Base-by-base conservation (phyloP, 2,888 invertebrate species). In the Epinotia bilunana region DNA sequence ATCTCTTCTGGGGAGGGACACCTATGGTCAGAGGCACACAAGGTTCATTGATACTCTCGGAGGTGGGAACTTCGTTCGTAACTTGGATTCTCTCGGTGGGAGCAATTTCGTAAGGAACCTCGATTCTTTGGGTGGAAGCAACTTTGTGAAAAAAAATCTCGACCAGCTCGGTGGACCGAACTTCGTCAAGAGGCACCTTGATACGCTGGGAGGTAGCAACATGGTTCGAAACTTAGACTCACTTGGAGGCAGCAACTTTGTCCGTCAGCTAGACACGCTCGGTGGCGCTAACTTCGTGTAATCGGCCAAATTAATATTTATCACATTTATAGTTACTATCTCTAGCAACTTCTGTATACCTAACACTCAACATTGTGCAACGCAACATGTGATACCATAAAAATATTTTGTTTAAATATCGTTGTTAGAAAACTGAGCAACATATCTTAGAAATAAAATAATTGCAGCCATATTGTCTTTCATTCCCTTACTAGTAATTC, bases 161-260 rank as follows among this genome's bases (percentile, higher is more conserved):
- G 92, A 93, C 76, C 87, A 89, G 77, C 87, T 92, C 18, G 92
- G 93, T 9, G 94, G 93, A 18, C 90, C 90, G 0, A 91, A 94
- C 81, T 84, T 93, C 6, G 86, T 92, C 0, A 91, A 91, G 76
- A 89, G 93, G 74, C 90, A 88, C 77, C 80, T 94, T 67, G 92
- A 94, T 77, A 89, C 91, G 0, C 77, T 93, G 76, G 94, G 94
- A 1, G 94, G 94, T 2, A 90, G 90, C 13, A 93, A 92, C 79
- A 83, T 94, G n/a, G 90, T 92, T 4, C 85, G 92, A 12, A 91
- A 90, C 78, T 81, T 95, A 65, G 94, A 95, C 79, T 90, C 93
- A 2, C 85, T 95, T 6, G 95, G 95, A 3, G 95, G 95, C 1
- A 93, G 92, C 20, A 94, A 95, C 83, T 88, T 95, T 23, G 89